A percentile compares a stretch with the other conserved stretches of the same genome.
Evolutionary conservation across 2,113 vertebrate species (phyloP).

Genomic region (Paradisaea rubra): DNA sequence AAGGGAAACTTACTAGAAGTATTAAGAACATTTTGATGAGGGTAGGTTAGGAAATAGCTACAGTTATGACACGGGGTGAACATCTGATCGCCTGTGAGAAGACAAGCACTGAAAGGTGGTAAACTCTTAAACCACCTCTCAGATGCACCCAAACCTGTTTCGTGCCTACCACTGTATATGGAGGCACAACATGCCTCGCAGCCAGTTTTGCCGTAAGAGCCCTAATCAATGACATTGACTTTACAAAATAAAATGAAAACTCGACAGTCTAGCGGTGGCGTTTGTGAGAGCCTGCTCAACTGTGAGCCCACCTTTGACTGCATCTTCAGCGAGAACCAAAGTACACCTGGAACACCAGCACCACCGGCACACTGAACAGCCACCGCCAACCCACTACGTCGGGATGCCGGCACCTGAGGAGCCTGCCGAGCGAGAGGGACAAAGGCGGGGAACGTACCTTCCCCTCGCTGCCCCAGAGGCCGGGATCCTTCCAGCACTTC

Average conservation of each 20-base stretch:
- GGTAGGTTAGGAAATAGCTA: neutral
- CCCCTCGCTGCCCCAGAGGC: accelerated
- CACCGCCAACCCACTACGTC: too few species aligned
- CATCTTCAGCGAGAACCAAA: too few species aligned
- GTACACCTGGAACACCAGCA: neutral
- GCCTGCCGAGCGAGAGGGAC: neutral
- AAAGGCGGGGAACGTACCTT: neutral
- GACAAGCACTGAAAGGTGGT: neutral
- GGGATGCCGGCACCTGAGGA: neutral
- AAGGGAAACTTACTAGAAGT: neutral
- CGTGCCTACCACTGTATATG: accelerated
- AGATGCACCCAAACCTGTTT: neutral
- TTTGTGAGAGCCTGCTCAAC: too few species aligned
- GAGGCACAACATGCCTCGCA: neutral
- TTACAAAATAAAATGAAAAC: neutral
- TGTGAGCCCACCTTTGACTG: neutral
- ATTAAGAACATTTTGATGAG: neutral
- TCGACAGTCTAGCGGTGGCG: accelerated
- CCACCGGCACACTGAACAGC: neutral
- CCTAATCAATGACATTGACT: accelerated
- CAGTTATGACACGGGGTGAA: accelerated
- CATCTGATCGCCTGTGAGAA: neutral
- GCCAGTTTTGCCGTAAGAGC: accelerated
- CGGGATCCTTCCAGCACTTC: accelerated
- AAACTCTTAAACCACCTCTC: neutral